A percentile compares a stretch with the other conserved stretches of the same genome.
Evolutionary conservation across 2,113 vertebrate genomes (phyloP).

Genomic region (Nanorana parkeri): DNA sequence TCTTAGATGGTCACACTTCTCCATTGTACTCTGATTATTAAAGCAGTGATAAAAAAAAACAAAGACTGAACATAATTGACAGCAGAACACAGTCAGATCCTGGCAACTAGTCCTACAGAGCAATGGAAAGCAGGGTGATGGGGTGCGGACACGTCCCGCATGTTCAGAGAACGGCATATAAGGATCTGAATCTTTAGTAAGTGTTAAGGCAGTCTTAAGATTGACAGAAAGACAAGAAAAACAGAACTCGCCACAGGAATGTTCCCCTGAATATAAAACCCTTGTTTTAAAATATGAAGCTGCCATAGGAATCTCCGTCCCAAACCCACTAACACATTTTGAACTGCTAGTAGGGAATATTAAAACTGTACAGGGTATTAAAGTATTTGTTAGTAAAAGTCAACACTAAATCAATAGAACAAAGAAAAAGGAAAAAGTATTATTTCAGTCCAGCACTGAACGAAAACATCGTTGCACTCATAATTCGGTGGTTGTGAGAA

Average conservation of each 20-base stretch:
- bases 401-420: too few relatives aligned
- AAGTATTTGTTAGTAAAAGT: too few relatives aligned
- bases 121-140: background rate
- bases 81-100: background rate
- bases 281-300: slow-evolving; percentile 10
- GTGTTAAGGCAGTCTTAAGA: slow-evolving; percentile 6
- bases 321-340: slow-evolving; percentile 13
- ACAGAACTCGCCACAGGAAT: slow-evolving; percentile 22
- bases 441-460: too few relatives aligned
- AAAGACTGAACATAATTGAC: background rate
- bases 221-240: slow-evolving; percentile 23
- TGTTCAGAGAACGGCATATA: slow-evolving; percentile 14
- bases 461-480: too few relatives aligned
- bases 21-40: background rate
- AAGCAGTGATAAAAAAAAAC: background rate
- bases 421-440: too few relatives aligned
- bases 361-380: too few relatives aligned
- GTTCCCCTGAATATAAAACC: background rate
- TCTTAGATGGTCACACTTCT: slow-evolving; percentile 29
- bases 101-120: background rate
- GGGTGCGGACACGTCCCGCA: background rate
- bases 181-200: slow-evolving; percentile 4
- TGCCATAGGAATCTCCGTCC: background rate
- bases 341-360: background rate
- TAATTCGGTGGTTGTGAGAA: too few relatives aligned